Evolutionary conservation across 1,140 invertebrate species (phyloP), one percentile per base, ranked within the genome.

Genomic region (Lanistes nyassanus): DNA sequence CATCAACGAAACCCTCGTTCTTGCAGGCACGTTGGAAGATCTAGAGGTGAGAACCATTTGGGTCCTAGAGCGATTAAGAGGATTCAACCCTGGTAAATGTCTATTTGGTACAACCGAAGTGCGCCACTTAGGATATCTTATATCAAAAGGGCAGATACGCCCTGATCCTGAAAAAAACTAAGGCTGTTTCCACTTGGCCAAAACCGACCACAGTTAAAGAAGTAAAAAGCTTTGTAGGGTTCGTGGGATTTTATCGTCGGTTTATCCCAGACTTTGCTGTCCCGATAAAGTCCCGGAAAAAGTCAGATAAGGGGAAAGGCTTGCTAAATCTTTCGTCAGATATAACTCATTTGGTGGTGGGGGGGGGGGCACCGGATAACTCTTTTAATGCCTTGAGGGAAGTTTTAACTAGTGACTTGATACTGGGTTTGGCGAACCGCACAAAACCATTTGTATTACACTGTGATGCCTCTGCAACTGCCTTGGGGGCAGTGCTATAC

Each of bases 401-500:
- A 7, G 67, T n/a, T 13, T n/a, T 69, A n/a, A 53, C 47, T n/a
- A 73, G 26, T 19, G 72, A 79, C n/a, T 80, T 80, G 21, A 67
- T 84, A 0, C 66, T 85, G 34, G 78, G 39, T 3, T 78, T 77
- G 67, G 78, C 79, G 6, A 76, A 80, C 47, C 76, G 70, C 16
- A 74, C 53, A 19, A 64, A 71, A 13, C 74, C 69, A 4, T 84
- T 82, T 71, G 76, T 71, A 11, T 23, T 85, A 4, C 79, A 85
- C 66, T 77, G 56, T 37, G 82, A 85, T 68, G 81, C 80, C 16
- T 78, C 75, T 42, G 69, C 76, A 26, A 11, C 19, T 13, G 81
- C 76, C 3, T 31, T 86, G 21, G 85, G 85, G 16, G 81, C 79
- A 19, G 84, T 84, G 0, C 78, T 88, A 26, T 79, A 73, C 26